Conservation (phyloP, 1,140 invertebrate species). For the Teleogryllus occipitalis region DNA sequence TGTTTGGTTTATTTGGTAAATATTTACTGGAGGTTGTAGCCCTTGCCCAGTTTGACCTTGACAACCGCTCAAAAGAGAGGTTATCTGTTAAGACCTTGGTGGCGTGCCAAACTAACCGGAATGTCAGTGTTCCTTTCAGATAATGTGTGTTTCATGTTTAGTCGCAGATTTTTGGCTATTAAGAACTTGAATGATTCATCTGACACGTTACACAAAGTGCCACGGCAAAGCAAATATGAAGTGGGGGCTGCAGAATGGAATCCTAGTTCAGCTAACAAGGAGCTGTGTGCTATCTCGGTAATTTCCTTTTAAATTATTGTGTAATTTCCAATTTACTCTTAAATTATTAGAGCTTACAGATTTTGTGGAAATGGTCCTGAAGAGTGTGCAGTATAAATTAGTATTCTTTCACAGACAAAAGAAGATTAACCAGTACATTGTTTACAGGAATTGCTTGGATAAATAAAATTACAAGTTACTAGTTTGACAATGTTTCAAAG, state of each 20-base stretch:
- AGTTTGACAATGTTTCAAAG: too few species aligned
- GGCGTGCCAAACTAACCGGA: too few species aligned
- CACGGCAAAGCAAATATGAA: constrained; percentile 87
- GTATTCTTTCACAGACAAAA: too few species aligned
- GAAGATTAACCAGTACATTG: too few species aligned
- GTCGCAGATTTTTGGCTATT: constrained; percentile 70
- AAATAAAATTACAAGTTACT: too few species aligned
- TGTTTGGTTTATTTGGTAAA: too few species aligned
- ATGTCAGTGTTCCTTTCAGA: constrained; percentile 20
- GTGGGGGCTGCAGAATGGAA: constrained; percentile 88
- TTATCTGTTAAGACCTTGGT: too few species aligned
- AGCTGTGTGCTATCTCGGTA: constrained; percentile 84
- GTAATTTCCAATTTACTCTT: not conserved
- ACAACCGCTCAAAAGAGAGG: too few species aligned
- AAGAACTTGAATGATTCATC: constrained; percentile 65
- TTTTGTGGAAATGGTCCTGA: not conserved
- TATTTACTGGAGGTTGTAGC: too few species aligned
- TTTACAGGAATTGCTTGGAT: too few species aligned
- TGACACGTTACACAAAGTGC: constrained; percentile 67
- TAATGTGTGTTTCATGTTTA: constrained; percentile 31
- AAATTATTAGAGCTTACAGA: not conserved
- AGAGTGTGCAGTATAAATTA: not conserved
- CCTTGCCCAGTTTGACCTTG: too few species aligned
- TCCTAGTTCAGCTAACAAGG: constrained; percentile 63
- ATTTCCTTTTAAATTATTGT: constrained; percentile 32